phyloP scores from a whole-genome alignment of 2,888 invertebrate species.

The Caenorhabditis becei region DNA sequence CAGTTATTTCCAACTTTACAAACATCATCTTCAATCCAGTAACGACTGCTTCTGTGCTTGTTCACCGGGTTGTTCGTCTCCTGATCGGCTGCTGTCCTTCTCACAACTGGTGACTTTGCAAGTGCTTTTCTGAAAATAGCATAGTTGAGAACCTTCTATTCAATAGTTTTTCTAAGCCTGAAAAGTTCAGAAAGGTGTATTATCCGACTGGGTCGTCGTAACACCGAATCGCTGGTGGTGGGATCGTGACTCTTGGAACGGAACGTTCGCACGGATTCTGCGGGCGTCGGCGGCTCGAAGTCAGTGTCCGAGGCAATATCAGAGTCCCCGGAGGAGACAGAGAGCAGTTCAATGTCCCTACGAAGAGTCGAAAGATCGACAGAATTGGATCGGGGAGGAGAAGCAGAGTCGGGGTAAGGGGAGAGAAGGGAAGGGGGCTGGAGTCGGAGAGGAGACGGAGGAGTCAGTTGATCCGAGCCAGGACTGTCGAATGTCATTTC shows the following conservation, averaged over 20 bases:
- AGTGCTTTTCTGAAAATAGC: constrained; percentile 79
- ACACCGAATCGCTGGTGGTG: constrained; percentile 71
- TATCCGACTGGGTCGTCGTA: constrained; percentile 78
- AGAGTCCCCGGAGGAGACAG: constrained; percentile 77
- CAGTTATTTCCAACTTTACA: constrained; percentile 13
- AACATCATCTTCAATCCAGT: constrained; percentile 80
- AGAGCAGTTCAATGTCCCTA: constrained; percentile 79
- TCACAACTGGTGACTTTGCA: constrained; percentile 81
- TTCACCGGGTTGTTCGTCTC: constrained; percentile 73
- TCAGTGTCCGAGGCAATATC: constrained; percentile 75
- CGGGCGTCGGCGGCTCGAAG: constrained; percentile 78
- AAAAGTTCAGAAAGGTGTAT: constrained; percentile 80
- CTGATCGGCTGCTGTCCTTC: constrained; percentile 79
- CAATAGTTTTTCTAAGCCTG: constrained; percentile 67
- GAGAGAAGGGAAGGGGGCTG: constrained; percentile 67
- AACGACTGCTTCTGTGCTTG: constrained; percentile 80
- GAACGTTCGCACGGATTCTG: constrained; percentile 78
- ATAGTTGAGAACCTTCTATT: not conserved
- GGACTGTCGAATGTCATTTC: constrained; percentile 66
- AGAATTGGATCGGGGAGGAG: constrained; percentile 80
- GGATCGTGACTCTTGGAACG: constrained; percentile 80
- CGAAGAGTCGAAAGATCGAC: constrained; percentile 79
- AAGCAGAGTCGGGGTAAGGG: constrained; percentile 69
- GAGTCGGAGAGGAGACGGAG: constrained; percentile 66
- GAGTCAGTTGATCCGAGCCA: constrained; percentile 55